Evolutionary conservation across 1,140 invertebrate genomes (phyloP), one percentile per base, ranked within the genome.

Genomic region (Linepithema humile): DNA sequence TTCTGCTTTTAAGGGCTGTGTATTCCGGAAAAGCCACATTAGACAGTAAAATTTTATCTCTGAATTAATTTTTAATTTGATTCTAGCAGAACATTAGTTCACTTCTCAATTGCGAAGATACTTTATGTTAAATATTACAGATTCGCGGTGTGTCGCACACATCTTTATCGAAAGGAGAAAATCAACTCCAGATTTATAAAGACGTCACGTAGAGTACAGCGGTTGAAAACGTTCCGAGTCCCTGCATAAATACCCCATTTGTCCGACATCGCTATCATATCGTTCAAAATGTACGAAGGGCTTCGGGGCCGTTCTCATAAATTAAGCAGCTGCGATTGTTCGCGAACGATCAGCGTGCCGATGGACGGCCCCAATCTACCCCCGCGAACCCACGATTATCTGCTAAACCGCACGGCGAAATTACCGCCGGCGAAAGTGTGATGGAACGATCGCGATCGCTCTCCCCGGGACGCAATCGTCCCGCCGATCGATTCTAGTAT

Each of bases 231-330:
- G n/a, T 17, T 23, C 32, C 17, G n/a, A n/a, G n/a, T 23, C 12
- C 23, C 64, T 10, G 64, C 35, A 80, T 70, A 80, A 80, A 80
- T 69, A 70, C 67, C 43, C 60, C 60, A 65, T 80, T 80, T 55
- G 32, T 55, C 23, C 23, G 29, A 17, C 64, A 23, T 23, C 12
- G 23, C 64, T 17, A 38, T 53, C 62, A 77, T 45, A 77, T 65
- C n/a, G 15, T 45, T 80, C 75, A 43, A 80, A 57, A 70, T 48
- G 45, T 40, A 70, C 23, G 38, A 40, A 69, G 50, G 64, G 64
- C n/a, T 40, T 17, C 43, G 43, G n/a, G 75, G 5, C 23, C 23
- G 3, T 53, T 55, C 64, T 23, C 75, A 69, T 43, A 55, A 80
- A 80, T 80, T 55, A 80, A 55, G 53, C 12, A 70, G 17, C 43